Conservation (phyloP, 2,797 vertebrate genomes). For the Synanceia verrucosa region DNA sequence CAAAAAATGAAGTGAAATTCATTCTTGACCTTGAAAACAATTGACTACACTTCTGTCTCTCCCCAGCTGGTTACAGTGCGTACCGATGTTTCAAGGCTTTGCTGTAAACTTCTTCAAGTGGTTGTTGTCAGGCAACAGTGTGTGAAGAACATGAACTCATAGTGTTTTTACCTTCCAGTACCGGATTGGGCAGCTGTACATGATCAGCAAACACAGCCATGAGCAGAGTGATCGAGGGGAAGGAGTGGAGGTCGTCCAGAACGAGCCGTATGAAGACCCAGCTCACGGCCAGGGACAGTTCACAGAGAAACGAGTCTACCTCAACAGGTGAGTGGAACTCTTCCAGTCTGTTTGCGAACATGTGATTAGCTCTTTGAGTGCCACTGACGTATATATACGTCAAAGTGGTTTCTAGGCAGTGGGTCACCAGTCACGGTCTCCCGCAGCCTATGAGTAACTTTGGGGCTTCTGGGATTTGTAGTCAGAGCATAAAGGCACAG, state of each 20-base stretch:
- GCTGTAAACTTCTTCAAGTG: background rate
- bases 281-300: slow-evolving; percentile 93
- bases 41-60: background rate
- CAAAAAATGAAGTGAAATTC: background rate
- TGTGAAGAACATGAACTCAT: background rate
- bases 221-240: slow-evolving; percentile 97
- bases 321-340: slow-evolving; percentile 87
- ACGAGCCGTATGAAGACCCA: slow-evolving; percentile 93
- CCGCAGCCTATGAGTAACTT: no score
- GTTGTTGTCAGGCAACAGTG: background rate
- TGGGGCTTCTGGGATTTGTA: no score
- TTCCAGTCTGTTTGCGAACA: background rate
- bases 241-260: slow-evolving; percentile 96
- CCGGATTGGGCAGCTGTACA: slow-evolving; percentile 96
- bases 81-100: background rate
- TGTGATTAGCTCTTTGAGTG: no score
- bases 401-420: no score
- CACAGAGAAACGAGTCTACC: slow-evolving; percentile 96
- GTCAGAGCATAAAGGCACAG: no score
- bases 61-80: background rate
- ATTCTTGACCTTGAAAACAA: background rate
- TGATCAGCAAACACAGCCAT: slow-evolving; percentile 99
- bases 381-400: no score
- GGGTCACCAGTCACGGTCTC: no score
- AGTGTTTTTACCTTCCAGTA: slow-evolving; percentile 81